phyloP scores from a whole-genome alignment of 2,113 vertebrate genomes.

The Carassius auratus region DNA sequence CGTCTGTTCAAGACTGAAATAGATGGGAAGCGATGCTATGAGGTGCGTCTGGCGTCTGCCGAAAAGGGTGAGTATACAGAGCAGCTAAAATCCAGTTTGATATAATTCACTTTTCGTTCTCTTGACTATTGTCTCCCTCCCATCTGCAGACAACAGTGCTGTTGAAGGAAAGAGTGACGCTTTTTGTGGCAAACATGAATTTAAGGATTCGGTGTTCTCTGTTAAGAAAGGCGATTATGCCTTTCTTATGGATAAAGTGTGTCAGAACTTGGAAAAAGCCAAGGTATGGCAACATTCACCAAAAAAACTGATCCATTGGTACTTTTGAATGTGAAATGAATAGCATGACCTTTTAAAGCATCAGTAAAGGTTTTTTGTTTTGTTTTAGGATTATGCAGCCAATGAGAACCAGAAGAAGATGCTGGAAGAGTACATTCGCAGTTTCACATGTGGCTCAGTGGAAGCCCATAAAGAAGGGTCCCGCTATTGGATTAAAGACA shows the following conservation, averaged over 20 bases:
- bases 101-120: background rate
- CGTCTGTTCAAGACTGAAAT: constrained; percentile 83
- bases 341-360: background rate
- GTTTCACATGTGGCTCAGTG: constrained; percentile 85
- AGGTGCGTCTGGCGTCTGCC: constrained; percentile 89
- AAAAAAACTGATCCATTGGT: background rate
- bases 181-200: constrained; percentile 78
- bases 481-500: constrained; percentile 90
- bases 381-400: constrained; percentile 78
- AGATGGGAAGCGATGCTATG: constrained; percentile 76
- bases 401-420: constrained; percentile 84
- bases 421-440: constrained; percentile 82
- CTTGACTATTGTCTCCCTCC: background rate
- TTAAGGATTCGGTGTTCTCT: constrained; percentile 78
- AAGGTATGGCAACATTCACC: constrained; percentile 70
- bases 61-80: constrained; percentile 76
- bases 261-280: constrained; percentile 81
- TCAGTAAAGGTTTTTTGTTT: background rate
- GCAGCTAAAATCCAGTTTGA: background rate
- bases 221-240: constrained; percentile 87
- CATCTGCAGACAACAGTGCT: constrained; percentile 71
- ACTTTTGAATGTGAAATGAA: background rate
- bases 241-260: constrained; percentile 83
- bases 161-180: constrained; percentile 73
- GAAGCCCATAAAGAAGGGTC: constrained; percentile 90